Base-by-base conservation (phyloP, 2,113 vertebrate species). In the Sceloporus tristichus region DNA sequence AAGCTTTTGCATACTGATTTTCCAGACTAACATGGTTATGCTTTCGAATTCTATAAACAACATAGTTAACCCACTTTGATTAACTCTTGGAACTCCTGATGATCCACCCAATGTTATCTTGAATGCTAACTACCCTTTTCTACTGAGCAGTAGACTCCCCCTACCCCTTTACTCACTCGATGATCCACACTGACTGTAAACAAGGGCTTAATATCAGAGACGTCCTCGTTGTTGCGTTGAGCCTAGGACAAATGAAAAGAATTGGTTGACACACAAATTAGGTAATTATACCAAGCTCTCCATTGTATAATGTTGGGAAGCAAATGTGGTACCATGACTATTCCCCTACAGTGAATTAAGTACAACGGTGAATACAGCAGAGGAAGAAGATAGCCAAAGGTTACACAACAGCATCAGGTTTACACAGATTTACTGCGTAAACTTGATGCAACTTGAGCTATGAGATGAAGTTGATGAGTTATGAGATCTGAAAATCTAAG, bases 131-230 rank as follows among this genome's bases (percentile, higher is more conserved):
- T 16, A 62, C 18, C 23, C 75, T 19, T 62, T 23, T 18, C 54
- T 54, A 13, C 38, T 9, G 0, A 42, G 9, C 2, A 14, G 18
- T 4, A 21, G 23, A n/a, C 14, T 56, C 27, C 56, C 16, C 42
- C 3, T 29, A 2, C 0, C 18, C 21, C 4, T n/a, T 80, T 80
- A 88, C 87, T 88, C 88, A 99, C 98, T 95, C 98, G 95, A 94
- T 99, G 98, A 91, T 98, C 98, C 78, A 98, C 98, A 7, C 96
- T 97, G 92, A 98, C 98, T 1, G 97, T 97, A 94, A 99, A 99
- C 27, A 99, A 97, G 27, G 98, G 98, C 27, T 97, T 93, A 92
- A 98, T 98, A 80, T 95, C 76, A 0, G 98, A 98, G 0, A 98
- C 79, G 6, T 98, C 98, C 92, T 98, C 98, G 0, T 98, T 98